These are phyloP conservation scores for Catocala sponsa DNA, from an alignment of 2,888 invertebrate genomes.

Conservation along the genomic window DNA sequence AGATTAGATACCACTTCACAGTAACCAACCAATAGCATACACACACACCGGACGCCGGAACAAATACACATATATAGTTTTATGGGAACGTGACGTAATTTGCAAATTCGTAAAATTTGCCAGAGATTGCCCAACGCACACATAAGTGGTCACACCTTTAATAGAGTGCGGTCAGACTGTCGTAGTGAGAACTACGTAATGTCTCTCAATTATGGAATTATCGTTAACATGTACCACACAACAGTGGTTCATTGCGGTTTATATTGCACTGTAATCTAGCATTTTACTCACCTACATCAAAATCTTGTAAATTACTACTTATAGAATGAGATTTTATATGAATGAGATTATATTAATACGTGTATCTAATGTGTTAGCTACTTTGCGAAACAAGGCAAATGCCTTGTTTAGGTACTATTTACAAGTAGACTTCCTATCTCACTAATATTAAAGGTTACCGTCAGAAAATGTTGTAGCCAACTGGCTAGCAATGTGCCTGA, in stretches of 20 bases:
- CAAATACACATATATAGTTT: slow-evolving; percentile 18
- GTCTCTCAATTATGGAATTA: slow-evolving; percentile 30
- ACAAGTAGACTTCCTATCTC: too few species aligned
- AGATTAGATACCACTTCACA: slow-evolving; percentile 11
- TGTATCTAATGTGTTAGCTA: not conserved
- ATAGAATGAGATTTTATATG: not conserved
- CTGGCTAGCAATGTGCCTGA: too few species aligned
- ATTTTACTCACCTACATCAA: slow-evolving; percentile 19
- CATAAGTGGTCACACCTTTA: not conserved
- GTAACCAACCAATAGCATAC: slow-evolving; percentile 8
- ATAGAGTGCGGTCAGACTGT: slow-evolving; percentile 10
- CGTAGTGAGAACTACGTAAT: slow-evolving; percentile 19
- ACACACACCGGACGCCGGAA: slow-evolving; percentile 21
- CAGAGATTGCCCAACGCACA: slow-evolving; percentile 7
- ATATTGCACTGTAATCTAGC: slow-evolving; percentile 13
- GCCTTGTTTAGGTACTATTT: too few species aligned
- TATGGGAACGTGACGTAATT: slow-evolving; percentile 14
- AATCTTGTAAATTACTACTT: slow-evolving; percentile 7
- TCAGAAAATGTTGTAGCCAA: too few species aligned
- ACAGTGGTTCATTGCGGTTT: slow-evolving; percentile 24
- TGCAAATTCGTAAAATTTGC: slow-evolving; percentile 15
- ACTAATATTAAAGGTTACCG: too few species aligned
- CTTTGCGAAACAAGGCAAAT: slow-evolving; percentile 5
- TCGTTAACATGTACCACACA: slow-evolving; percentile 29
- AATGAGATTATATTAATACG: slow-evolving; percentile 8